Base-by-base conservation (phyloP, 2,888 invertebrate species). In the Ditylenchus weischeri region DNA sequence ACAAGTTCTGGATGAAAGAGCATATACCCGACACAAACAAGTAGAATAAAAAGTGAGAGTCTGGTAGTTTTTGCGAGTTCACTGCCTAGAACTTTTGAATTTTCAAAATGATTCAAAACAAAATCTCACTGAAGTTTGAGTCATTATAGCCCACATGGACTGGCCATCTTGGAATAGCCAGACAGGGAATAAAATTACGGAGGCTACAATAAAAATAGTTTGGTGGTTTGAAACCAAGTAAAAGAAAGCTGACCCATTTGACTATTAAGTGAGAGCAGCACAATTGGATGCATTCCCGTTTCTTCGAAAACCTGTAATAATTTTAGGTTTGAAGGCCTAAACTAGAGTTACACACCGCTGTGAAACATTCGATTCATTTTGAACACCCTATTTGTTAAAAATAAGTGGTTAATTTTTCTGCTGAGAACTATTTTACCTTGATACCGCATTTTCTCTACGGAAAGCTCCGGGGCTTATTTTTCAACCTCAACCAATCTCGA, bases 1-100 rank as follows among this genome's bases (percentile, higher is more conserved):
- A 89, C 79, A 93, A 89, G 83, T 94, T 96, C 85, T 95, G 95
- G 76, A 92, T 86, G 90, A 93, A 95, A 83, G 91, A 93, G 74
- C 93, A 88, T 65, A 90, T 86, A 19, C 93, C 94, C 85, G 78
- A 72, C 15, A 70, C 62, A 60, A 71, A 36, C 36, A 78, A 61
- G 19, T 76, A 70, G 35, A 69, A 64, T 38, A 78, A 47, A 51
- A 78, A 76, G 62, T 72, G 71, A 35, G 72, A 62, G 62, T 76
- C 75, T 13, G 74, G 72, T 6, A 50, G n/a, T 15, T 62, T n/a
- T n/a, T 51, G 51, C 13, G 61, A 19, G 23, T 49, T 60, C 6
- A 62, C 62, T 51, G 19, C 19, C 13, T 43, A 62, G 11, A 62
- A 61, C 11, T 11, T 43, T 47, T 35, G 13, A n/a, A 21, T 43